Conservation (phyloP, 2,113 vertebrate species). For the Cyanocitta stelleri region DNA sequence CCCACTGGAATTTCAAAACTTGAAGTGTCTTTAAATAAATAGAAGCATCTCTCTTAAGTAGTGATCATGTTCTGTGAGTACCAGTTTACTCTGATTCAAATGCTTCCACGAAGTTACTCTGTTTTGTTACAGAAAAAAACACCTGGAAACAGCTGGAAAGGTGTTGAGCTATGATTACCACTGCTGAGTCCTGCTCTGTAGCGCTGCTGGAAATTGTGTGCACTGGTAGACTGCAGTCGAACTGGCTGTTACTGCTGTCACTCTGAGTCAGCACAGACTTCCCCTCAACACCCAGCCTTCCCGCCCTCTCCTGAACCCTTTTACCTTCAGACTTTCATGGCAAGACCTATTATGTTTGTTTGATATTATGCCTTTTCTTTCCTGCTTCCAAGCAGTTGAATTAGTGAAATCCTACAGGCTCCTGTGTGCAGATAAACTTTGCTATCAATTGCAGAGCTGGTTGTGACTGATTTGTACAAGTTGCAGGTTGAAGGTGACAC, state of each 20-base stretch:
- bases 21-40: neutral
- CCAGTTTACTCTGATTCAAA: neutral
- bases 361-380: neutral
- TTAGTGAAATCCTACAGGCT: neutral
- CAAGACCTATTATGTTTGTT: neutral
- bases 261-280: neutral
- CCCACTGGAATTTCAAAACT: neutral
- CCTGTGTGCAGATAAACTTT: neutral
- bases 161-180: neutral
- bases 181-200: neutral
- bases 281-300: neutral
- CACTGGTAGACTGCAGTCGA: fast-evolving
- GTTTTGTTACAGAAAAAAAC: neutral
- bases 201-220: neutral
- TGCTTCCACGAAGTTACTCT: neutral
- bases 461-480: neutral
- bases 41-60: neutral
- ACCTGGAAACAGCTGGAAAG: neutral
- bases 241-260: neutral
- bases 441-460: neutral
- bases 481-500: neutral
- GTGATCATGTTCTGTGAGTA: neutral
- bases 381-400: neutral
- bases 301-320: neutral
- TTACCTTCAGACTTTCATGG: neutral